Conservation (phyloP, 2,888 invertebrate genomes). For the Pandemis cinnamomeana region DNA sequence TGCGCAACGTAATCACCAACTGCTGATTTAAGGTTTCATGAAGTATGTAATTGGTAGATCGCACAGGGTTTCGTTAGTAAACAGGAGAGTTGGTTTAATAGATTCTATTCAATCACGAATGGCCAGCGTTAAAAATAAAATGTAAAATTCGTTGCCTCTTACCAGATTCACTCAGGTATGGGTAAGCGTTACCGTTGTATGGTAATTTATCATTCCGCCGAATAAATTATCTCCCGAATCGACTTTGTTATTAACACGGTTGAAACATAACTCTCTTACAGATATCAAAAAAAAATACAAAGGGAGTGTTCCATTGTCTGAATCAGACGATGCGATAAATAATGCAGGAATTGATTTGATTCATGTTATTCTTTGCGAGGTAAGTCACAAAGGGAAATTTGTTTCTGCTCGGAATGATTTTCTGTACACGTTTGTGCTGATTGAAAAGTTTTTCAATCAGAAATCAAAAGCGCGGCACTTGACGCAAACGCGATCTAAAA, state of each 20-base stretch:
- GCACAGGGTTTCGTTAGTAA: too few species aligned
- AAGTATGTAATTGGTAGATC: too few species aligned
- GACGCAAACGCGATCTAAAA: constrained; percentile 10
- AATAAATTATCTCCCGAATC: constrained; percentile 15
- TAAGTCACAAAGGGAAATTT: constrained; percentile 47
- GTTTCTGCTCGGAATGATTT: constrained; percentile 40
- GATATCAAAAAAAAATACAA: constrained; percentile 20
- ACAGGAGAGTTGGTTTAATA: too few species aligned
- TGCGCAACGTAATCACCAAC: too few species aligned
- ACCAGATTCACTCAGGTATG: not conserved
- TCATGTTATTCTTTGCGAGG: constrained; percentile 48
- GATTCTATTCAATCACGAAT: not conserved
- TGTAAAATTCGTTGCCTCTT: not conserved
- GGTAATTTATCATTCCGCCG: constrained; percentile 5
- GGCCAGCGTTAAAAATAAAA: not conserved
- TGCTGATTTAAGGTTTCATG: too few species aligned
- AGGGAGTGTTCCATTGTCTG: constrained; percentile 15
- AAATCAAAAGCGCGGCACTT: constrained; percentile 16
- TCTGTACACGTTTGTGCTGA: constrained; percentile 23
- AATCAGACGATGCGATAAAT: constrained; percentile 48
- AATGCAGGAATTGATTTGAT: constrained; percentile 46
- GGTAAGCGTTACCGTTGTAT: not conserved
- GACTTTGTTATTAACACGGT: constrained; percentile 11
- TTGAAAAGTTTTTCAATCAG: constrained; percentile 38
- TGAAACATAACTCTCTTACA: constrained; percentile 16